A percentile compares a stretch with the other conserved stretches of the same genome.
Evolutionary conservation across 2,797 vertebrate genomes (phyloP).

Genomic region (Ataeniobius toweri): DNA sequence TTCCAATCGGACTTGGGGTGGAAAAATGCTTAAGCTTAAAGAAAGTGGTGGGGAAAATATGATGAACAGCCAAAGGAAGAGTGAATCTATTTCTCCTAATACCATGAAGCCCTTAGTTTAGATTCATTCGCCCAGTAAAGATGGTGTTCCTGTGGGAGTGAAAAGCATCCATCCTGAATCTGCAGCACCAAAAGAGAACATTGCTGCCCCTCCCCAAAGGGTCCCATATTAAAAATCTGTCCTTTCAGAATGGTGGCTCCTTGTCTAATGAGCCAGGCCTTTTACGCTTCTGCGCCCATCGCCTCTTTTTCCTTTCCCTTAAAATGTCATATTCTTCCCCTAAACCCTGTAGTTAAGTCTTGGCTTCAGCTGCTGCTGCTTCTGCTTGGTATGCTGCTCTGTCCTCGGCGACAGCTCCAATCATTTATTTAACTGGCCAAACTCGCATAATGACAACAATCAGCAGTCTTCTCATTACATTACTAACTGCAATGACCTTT

Average conservation of each 20-base stretch:
- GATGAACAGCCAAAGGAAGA: not conserved
- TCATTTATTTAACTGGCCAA: constrained; percentile 64
- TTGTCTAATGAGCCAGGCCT: constrained; percentile 44
- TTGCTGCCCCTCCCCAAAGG: not conserved
- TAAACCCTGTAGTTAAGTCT: constrained; percentile 23
- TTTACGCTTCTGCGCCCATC: constrained; percentile 28
- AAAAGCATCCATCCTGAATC: not conserved
- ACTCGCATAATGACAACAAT: constrained; percentile 49
- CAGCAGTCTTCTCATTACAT: constrained; percentile 48
- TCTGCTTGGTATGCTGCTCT: constrained; percentile 61
- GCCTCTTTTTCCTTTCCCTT: constrained; percentile 45
- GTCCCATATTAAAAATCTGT: constrained; percentile 48
- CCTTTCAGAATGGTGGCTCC: constrained; percentile 65
- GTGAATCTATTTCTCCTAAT: not conserved
- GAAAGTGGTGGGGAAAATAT: not conserved
- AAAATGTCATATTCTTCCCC: constrained; percentile 57
- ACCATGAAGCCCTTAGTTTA: too few species aligned
- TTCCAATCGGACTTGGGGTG: not conserved
- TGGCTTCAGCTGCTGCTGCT: constrained; percentile 27
- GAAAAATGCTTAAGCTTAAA: not conserved
- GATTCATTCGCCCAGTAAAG: not conserved
- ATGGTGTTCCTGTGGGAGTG: constrained; percentile 4
- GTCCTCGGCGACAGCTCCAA: constrained; percentile 11
- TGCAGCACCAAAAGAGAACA: not conserved
- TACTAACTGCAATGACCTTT: constrained; percentile 48